A percentile compares a stretch with the other conserved stretches of the same genome.
These are phyloP conservation scores for Darevskia mixta DNA, from an alignment of 2,797 vertebrate genomes.

Conservation along the genomic window DNA sequence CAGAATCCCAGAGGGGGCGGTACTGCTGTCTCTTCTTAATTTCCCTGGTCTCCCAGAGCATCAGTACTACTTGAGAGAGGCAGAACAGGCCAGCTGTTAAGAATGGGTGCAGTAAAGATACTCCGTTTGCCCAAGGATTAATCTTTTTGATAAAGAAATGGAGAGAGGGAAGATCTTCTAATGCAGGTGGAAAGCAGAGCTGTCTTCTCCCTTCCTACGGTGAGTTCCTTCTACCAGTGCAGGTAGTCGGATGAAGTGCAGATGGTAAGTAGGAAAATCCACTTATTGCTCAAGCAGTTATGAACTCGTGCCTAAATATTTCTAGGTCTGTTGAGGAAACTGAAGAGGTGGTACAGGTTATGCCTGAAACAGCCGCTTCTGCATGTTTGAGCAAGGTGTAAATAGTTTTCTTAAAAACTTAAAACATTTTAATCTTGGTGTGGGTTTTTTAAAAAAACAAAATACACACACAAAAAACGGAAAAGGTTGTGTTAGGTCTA, in stretches of 20 bases:
- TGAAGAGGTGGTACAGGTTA: neutral
- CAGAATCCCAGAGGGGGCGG: neutral
- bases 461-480: neutral
- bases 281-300: neutral
- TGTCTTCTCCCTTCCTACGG: neutral
- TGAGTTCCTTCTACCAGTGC: neutral
- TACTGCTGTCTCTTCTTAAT: neutral
- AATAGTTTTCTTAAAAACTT: neutral
- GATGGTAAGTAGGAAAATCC: neutral
- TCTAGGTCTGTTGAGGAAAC: neutral
- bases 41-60: constrained; percentile 1
- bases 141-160: constrained; percentile 1
- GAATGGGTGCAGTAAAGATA: neutral
- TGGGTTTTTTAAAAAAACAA: neutral
- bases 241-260: neutral
- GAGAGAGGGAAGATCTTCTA: neutral
- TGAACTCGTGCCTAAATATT: neutral
- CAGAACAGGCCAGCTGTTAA: neutral
- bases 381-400: neutral
- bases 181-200: neutral
- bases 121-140: constrained; percentile 10
- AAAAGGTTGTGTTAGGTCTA: too few relatives aligned
- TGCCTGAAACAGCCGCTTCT: neutral
- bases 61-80: constrained; percentile 6
- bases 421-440: neutral